Percentiles rank a stretch among this genome's conserved stretches.
Evolutionary conservation across 2,113 vertebrate species (phyloP).

Genomic region (Sapajus apella): DNA sequence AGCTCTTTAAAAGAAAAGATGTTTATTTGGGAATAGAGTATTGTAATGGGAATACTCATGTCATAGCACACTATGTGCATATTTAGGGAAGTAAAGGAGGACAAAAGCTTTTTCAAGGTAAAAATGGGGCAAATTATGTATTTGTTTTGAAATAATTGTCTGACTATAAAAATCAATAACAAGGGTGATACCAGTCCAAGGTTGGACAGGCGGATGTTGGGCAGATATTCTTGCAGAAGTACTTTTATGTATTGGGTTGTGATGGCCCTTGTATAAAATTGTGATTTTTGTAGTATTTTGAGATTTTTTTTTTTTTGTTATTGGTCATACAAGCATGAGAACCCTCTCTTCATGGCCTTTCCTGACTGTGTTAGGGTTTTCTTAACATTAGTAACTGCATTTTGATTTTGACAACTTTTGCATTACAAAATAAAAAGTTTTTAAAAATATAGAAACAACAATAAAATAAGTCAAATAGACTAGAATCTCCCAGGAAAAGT

Average conservation of each 20-base stretch:
- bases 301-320: background rate
- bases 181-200: background rate
- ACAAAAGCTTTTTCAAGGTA: background rate
- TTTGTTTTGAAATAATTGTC: background rate
- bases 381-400: background rate
- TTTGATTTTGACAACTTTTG: background rate
- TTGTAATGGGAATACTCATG: background rate
- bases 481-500: conserved; percentile 2
- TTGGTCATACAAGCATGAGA: background rate
- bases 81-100: background rate
- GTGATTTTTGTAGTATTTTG: background rate
- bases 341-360: background rate
- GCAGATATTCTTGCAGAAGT: background rate
- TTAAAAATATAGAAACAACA: background rate
- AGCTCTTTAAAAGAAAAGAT: background rate
- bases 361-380: background rate
- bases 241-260: background rate
- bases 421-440: background rate
- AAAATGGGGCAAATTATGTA: background rate
- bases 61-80: background rate
- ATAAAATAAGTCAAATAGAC: background rate
- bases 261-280: background rate
- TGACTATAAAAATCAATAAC: background rate
- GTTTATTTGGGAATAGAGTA: background rate
- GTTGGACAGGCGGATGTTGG: background rate